Base-by-base conservation (phyloP, 2,888 invertebrate species). In the Hesperia comma region DNA sequence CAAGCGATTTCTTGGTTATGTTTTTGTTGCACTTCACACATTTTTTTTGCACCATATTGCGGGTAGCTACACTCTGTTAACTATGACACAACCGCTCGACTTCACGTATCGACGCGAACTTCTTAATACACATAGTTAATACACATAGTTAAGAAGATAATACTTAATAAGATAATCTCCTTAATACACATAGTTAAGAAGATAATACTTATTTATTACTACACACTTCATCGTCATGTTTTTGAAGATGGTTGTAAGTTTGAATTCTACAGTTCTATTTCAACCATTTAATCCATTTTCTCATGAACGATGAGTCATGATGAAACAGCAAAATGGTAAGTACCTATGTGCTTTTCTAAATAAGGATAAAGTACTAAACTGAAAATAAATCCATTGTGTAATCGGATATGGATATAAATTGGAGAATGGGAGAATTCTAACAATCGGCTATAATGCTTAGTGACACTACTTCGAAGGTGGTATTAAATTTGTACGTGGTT, bases 401-500 rank as follows among this genome's bases (percentile, higher is more conserved):
- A 66, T 66, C 66, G 60, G 66, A 66, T 60, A 66, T 60, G 63
- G 62, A 70, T 68, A 71, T 69, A 69, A 69, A 72, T 69, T 71
- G 69, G 70, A 70, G 73, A 74, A 74, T 72, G 72, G 69, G 70
- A 77, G 73, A 66, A 66, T 54, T 58, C 64, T 75, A 77, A 75
- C 76, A 77, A 79, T 81, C 74, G 71, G 75, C 77, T 76, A 73
- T 75, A 75, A 72, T 74, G 71, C 74, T 75, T 73, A 77, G 76
- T 76, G 80, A 77, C 78, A 77, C 72, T 73, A 77, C 74, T 77
- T 71, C 75, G 77, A 77, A 72, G 72, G 77, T 84, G 72, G 77
- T 84, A 90, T 92, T 88, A 86, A 90, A 90, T 90, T 89, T 88
- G 89, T 88, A 86, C 76, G 74, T 77, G 60, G 54, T 66, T 66